These are phyloP conservation scores for Myzus persicae DNA, from an alignment of 1,140 invertebrate species.

Conservation along the genomic window DNA sequence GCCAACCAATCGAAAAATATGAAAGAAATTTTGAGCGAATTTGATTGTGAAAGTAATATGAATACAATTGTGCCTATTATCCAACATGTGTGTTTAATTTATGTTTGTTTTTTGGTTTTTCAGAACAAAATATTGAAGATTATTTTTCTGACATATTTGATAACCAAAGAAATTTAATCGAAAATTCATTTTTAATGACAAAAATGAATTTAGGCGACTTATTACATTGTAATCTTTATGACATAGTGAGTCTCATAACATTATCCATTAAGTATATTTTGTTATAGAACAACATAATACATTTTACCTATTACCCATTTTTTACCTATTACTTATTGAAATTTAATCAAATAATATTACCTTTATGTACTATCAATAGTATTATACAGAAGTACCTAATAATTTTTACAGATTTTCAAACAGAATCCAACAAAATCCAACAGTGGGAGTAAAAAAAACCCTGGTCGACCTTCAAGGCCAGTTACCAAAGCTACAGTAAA, in stretches of 20 bases:
- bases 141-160: neutral
- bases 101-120: neutral
- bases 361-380: neutral
- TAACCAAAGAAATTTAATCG: neutral
- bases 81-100: neutral
- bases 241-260: neutral
- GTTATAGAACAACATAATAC: neutral
- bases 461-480: neutral
- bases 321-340: neutral
- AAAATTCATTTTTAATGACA: constrained; percentile 47
- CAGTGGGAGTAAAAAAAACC: neutral
- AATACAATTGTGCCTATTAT: neutral
- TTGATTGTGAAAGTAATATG: constrained; percentile 32
- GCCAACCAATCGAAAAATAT: constrained; percentile 34
- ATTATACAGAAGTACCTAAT: neutral
- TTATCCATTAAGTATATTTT: neutral
- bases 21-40: constrained; percentile 25
- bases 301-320: neutral
- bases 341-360: neutral
- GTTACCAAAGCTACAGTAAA: constrained; percentile 9
- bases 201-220: constrained; percentile 40
- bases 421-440: neutral
- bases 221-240: constrained; percentile 7
- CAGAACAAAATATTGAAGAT: constrained; percentile 31
- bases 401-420: neutral